Percentiles rank a stretch among this genome's conserved stretches.
These are phyloP conservation scores for Platypus cylindrus DNA, from an alignment of 2,888 invertebrate genomes.

Conservation along the genomic window DNA sequence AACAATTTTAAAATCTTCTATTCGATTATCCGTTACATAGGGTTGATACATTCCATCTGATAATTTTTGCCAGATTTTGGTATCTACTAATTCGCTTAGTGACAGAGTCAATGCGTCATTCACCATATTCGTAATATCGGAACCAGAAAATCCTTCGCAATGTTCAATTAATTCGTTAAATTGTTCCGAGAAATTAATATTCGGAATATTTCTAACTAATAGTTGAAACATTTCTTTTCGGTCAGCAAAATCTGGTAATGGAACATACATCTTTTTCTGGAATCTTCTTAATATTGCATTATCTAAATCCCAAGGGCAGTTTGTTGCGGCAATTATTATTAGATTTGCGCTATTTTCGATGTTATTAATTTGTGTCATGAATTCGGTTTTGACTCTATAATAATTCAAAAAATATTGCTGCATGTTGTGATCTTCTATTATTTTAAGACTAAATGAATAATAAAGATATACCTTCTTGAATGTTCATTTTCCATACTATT, in stretches of 20 bases:
- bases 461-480: conserved; percentile 31
- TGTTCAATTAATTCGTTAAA: conserved; percentile 26
- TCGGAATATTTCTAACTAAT: conserved; percentile 20
- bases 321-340: conserved; percentile 44
- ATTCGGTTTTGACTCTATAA: conserved; percentile 41
- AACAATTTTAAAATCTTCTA: background rate
- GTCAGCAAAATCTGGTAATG: conserved; percentile 35
- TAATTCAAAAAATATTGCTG: no score
- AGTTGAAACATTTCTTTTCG: conserved; percentile 26
- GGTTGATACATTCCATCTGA: conserved; percentile 11
- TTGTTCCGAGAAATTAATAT: conserved; percentile 16
- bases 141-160: conserved; percentile 43
- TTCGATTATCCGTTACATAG: background rate
- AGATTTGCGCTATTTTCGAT: conserved; percentile 25
- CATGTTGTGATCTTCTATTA: no score
- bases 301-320: conserved; percentile 51
- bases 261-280: conserved; percentile 42
- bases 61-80: conserved; percentile 29
- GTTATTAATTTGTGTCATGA: conserved; percentile 41
- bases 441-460: no score
- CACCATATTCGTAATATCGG: conserved; percentile 40
- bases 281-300: conserved; percentile 44
- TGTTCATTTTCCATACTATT: conserved; percentile 38
- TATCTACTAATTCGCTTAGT: conserved; percentile 35
- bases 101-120: conserved; percentile 30